phyloP scores from a whole-genome alignment of 2,113 vertebrate species.

The Megaceryle maxima region DNA sequence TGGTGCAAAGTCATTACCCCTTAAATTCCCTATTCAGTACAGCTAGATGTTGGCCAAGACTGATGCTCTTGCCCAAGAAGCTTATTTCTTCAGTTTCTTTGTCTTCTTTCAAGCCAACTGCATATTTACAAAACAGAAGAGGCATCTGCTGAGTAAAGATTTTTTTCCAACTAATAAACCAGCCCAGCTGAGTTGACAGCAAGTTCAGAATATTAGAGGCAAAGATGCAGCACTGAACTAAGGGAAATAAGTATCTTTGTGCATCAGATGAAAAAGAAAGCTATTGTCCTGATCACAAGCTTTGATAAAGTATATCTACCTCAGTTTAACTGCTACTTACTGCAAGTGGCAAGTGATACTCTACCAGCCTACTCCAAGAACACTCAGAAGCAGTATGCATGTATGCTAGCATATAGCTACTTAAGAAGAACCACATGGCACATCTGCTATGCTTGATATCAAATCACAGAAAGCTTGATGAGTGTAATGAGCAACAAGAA shows the following conservation, averaged over 20 bases:
- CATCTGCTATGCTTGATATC: background rate
- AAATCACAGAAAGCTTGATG: conserved; percentile 7
- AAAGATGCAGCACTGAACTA: background rate
- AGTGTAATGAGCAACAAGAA: background rate
- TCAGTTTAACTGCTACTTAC: background rate
- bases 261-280: background rate
- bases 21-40: background rate
- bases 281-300: background rate
- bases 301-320: background rate
- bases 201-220: background rate
- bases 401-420: background rate
- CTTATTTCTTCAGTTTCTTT: background rate
- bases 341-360: background rate
- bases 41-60: background rate
- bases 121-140: background rate
- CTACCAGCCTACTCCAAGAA: background rate
- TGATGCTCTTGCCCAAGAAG: background rate
- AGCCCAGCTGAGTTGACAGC: background rate
- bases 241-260: background rate
- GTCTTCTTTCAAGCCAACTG: background rate
- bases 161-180: background rate
- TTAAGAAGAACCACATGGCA: conserved; percentile 12
- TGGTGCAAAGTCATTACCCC: background rate
- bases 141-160: background rate
- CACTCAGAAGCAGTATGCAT: background rate